phyloP scores from a whole-genome alignment of 2,888 invertebrate genomes.

The Euzophera pinguis region DNA sequence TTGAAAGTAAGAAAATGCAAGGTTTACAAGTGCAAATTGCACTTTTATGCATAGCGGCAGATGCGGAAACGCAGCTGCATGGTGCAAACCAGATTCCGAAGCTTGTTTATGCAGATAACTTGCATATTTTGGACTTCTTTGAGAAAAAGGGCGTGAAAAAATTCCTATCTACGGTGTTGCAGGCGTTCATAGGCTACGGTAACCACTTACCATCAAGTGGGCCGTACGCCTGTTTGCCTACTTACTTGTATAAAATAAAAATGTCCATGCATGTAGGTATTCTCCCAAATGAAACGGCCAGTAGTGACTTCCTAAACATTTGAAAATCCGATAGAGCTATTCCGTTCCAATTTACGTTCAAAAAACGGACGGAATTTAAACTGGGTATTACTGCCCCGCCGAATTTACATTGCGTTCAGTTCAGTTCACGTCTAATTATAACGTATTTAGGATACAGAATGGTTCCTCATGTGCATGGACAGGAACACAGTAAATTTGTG shows the following conservation, averaged over 20 bases:
- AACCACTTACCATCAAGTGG: too few relatives aligned
- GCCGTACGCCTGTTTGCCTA: too few relatives aligned
- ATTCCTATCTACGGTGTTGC: too few relatives aligned
- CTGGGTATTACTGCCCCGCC: constrained; percentile 2
- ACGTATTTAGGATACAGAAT: neutral
- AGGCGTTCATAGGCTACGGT: too few relatives aligned
- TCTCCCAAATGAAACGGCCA: too few relatives aligned
- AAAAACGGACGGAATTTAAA: constrained; percentile 9
- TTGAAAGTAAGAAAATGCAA: neutral
- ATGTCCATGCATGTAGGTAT: too few relatives aligned
- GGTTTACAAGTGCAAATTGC: neutral
- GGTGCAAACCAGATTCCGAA: neutral
- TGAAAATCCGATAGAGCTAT: neutral
- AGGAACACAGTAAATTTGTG: too few relatives aligned
- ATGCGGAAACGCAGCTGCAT: constrained; percentile 1
- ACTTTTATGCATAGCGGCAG: constrained; percentile 1
- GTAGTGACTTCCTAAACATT: neutral
- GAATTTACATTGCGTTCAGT: neutral
- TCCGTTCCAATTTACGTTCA: neutral
- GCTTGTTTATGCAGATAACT: neutral
- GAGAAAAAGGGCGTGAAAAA: too few relatives aligned
- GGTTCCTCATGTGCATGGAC: too few relatives aligned
- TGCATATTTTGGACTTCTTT: too few relatives aligned
- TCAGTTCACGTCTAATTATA: neutral
- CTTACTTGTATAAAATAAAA: too few relatives aligned